phyloP scores from a whole-genome alignment of 2,113 vertebrate species.

The Sylvicapra grimmia region DNA sequence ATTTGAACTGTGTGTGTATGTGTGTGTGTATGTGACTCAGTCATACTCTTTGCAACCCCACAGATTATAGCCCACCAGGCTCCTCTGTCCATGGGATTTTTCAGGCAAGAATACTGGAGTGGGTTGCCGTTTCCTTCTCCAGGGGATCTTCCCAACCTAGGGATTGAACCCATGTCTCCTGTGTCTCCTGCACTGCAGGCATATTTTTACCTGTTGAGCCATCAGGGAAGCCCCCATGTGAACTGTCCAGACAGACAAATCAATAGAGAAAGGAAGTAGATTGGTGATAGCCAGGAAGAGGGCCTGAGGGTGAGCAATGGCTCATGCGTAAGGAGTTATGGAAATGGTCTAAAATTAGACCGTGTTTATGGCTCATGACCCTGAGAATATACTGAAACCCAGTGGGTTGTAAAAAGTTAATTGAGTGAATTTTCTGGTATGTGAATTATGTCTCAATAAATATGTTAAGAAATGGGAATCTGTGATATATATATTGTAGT shows the following conservation, averaged over 20 bases:
- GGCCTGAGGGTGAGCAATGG: not conserved
- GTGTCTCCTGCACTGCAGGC: not conserved
- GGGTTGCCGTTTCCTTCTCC: not conserved
- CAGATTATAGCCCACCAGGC: not conserved
- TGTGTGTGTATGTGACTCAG: not conserved
- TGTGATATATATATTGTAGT: not conserved
- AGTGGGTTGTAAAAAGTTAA: not conserved
- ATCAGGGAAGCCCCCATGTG: not conserved
- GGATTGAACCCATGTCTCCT: not conserved
- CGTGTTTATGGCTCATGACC: not conserved
- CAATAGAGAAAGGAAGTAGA: not conserved
- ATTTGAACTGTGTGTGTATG: not conserved
- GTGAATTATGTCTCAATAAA: not conserved
- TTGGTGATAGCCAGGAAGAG: not conserved
- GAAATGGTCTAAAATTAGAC: not conserved
- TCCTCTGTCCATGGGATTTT: not conserved
- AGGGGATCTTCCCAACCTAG: not conserved
- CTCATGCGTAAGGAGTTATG: not conserved
- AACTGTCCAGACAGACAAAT: not conserved
- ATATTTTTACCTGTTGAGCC: not conserved
- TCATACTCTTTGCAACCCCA: not conserved
- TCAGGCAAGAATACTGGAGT: not conserved
- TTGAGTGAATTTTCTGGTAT: not conserved
- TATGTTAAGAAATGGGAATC: not conserved
- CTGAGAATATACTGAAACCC: not conserved